Base-by-base conservation (phyloP, 2,888 invertebrate genomes). In the Hoplodrina ambigua region DNA sequence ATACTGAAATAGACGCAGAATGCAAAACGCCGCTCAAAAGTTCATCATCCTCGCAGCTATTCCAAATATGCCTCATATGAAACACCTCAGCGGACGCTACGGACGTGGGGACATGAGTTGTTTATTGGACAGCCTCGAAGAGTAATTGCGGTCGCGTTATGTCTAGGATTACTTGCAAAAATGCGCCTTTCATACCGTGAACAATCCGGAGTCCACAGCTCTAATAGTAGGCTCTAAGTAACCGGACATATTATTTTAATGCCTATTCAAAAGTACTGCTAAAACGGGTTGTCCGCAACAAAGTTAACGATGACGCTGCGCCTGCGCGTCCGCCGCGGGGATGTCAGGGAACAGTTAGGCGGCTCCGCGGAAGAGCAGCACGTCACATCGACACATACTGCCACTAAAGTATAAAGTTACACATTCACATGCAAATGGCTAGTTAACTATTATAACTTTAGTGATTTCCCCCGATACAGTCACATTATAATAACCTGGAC, bases 1-100 rank as follows among this genome's bases (percentile, higher is more conserved):
- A 73, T 83, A 86, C 89, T 92, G 90, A 93, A 94, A 94, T 93
- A 93, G 91, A 90, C 85, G 82, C 86, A 89, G 90, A 92, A 91
- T 91, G 91, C 92, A 92, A 93, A 93, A 90, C 90, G 88, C 83
- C 82, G 86, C 82, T 86, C 86, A 87, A 86, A 92, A 90, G 93
- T 93, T 94, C 94, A 93, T 93, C 91, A 93, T 90, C 92, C 92
- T 89, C 86, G 73, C 73, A 69, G 90, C 89, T 90, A 94, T 94
- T 91, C 86, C 85, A 87, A 91, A 90, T 89, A 92, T 89, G 89
- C 87, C 84, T 87, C 84, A 83, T 88, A 87, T 86, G 87, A 89
- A 88, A 89, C 88, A 87, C 88, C 87, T 90, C 86, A 82, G 85
- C 82, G 81, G 80, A 82, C 81, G 85, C 68, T 69, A 83, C 84